phyloP scores from a whole-genome alignment of 2,888 invertebrate genomes.

The Ectobius pallidus region DNA sequence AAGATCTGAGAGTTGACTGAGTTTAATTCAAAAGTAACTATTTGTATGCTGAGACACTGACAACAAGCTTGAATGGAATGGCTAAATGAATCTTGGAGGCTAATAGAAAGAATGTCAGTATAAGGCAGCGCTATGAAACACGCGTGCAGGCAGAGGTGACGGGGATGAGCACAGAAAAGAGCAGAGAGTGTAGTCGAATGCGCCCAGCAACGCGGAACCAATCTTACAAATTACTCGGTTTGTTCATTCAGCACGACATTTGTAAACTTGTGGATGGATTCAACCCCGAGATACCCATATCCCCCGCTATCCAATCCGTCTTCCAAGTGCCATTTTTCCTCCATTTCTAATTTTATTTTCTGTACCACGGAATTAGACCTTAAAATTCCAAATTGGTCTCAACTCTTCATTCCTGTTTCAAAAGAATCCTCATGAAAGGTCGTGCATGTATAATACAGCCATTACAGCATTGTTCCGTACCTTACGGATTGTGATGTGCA shows the following conservation, averaged over 20 bases:
- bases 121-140: neutral
- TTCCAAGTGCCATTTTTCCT: slow-evolving; percentile 24
- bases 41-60: slow-evolving; percentile 3
- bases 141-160: neutral
- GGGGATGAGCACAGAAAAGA: neutral
- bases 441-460: slow-evolving; percentile 8
- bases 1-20: slow-evolving; percentile 21
- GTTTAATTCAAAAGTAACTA: slow-evolving; percentile 38
- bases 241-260: slow-evolving; percentile 16
- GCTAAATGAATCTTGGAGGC: slow-evolving; percentile 26
- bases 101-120: neutral
- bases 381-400: slow-evolving; percentile 24
- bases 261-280: neutral
- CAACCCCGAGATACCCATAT: neutral
- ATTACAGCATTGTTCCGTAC: slow-evolving; percentile 10
- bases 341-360: slow-evolving; percentile 1
- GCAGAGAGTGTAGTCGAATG: neutral
- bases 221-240: slow-evolving; percentile 41
- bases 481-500: neutral
- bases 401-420: slow-evolving; percentile 4
- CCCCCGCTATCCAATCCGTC: neutral
- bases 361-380: slow-evolving; percentile 14
- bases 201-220: slow-evolving; percentile 35
- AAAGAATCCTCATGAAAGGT: neutral
- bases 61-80: slow-evolving; percentile 8